These are phyloP conservation scores for Spongia lamella DNA, from an alignment of 37 sponge, comb jelly and placozoan species.

Conservation along the genomic window DNA sequence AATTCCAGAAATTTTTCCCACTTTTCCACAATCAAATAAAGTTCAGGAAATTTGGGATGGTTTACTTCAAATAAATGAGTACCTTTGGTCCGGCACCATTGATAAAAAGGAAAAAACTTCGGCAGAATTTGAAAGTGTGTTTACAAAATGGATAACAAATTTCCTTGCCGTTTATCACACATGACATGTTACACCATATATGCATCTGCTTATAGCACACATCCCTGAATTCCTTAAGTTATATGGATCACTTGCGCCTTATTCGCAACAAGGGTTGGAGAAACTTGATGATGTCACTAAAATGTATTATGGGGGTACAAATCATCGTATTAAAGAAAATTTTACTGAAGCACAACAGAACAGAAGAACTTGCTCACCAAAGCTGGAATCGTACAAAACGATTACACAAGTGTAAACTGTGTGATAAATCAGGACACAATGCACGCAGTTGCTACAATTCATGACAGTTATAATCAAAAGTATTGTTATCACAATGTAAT, in stretches of 20 bases:
- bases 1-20: background rate
- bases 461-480: too few relatives aligned
- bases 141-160: constrained; percentile 11
- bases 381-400: too few relatives aligned
- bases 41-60: constrained; percentile 11
- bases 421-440: too few relatives aligned
- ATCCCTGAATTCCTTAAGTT: constrained; percentile 11
- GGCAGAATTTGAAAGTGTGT: background rate
- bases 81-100: too few relatives aligned
- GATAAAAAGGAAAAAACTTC: background rate
- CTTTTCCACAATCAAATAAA: background rate
- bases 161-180: constrained; percentile 25
- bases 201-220: constrained; percentile 26
- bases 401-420: too few relatives aligned
- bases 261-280: constrained; percentile 36
- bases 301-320: constrained; percentile 1
- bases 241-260: background rate
- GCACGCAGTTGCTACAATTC: too few relatives aligned
- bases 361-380: too few relatives aligned
- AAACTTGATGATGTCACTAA: constrained; percentile 36
- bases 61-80: background rate
- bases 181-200: constrained; percentile 27
- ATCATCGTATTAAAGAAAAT: too few relatives aligned
- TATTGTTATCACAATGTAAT: too few relatives aligned
- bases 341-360: too few relatives aligned